Evolutionary conservation across 2,797 vertebrate species (phyloP).

Genomic region (Iguana delicatissima): DNA sequence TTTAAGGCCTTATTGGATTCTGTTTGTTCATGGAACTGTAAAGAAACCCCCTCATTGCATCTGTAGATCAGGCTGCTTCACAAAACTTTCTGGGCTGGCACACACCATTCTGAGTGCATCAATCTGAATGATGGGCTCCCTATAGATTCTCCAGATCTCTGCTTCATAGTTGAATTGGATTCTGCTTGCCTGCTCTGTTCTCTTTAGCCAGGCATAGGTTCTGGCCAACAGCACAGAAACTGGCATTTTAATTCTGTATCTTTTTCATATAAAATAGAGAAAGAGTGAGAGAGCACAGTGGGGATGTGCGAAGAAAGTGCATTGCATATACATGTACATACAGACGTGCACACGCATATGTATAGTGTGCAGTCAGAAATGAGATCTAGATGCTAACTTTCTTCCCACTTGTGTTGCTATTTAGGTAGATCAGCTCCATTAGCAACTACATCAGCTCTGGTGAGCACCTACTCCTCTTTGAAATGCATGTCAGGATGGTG

Average conservation of each 20-base stretch:
- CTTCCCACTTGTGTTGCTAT: not conserved
- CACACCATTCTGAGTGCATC: not conserved
- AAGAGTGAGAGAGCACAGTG: not conserved
- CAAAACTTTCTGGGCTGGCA: not conserved
- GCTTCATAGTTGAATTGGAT: slow-evolving; percentile 30
- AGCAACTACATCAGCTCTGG: not conserved
- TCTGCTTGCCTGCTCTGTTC: slow-evolving; percentile 19
- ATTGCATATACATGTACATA: not conserved
- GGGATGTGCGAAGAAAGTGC: not conserved
- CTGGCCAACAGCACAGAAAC: not conserved
- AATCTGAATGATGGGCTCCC: not conserved
- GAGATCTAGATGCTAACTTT: not conserved
- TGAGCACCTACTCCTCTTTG: too few species aligned
- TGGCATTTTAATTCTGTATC: slow-evolving; percentile 8
- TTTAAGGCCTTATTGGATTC: too few species aligned
- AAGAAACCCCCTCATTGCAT: not conserved
- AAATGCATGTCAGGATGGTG: not conserved
- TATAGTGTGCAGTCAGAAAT: not conserved
- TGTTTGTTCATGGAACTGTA: too few species aligned
- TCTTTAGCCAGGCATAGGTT: slow-evolving; percentile 18
- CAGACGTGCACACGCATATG: too few species aligned
- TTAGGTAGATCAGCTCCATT: not conserved
- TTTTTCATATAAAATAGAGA: not conserved
- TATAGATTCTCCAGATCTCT: not conserved
- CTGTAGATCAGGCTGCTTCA: too few species aligned